Evolutionary conservation across 1,140 invertebrate genomes (phyloP).

Genomic region (Agraylea sexmaculata): DNA sequence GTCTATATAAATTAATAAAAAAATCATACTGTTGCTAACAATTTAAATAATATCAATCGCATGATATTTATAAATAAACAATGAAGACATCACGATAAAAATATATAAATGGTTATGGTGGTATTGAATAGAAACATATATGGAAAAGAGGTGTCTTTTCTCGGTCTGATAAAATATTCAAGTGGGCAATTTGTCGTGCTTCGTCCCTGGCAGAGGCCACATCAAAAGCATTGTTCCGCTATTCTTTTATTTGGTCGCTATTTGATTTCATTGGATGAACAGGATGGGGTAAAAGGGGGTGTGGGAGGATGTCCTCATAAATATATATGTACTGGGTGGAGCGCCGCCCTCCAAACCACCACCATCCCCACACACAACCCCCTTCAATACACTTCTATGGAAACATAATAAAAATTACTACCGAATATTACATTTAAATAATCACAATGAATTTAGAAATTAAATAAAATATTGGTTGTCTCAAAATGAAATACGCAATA

Average conservation of each 20-base stretch:
- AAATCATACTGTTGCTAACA: neutral
- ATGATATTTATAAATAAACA: neutral
- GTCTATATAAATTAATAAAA: no score
- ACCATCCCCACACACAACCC: no score
- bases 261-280: conserved; percentile 22
- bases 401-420: conserved; percentile 7
- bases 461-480: conserved; percentile 7
- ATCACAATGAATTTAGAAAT: neutral
- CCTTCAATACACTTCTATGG: neutral
- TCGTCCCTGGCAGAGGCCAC: conserved; percentile 6
- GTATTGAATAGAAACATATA: neutral
- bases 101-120: neutral
- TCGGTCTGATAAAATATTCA: neutral
- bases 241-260: conserved; percentile 22
- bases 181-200: conserved; percentile 2
- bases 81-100: neutral
- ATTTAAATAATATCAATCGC: neutral
- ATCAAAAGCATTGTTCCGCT: conserved; percentile 22
- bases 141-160: neutral
- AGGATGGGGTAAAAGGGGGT: conserved; percentile 3
- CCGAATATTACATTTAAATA: conserved; percentile 5
- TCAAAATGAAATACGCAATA: neutral
- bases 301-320: conserved; percentile 11
- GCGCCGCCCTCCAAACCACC: conserved; percentile 5
- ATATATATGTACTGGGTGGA: conserved; percentile 13